Evolutionary conservation across 2,888 invertebrate genomes (phyloP), one percentile per base, ranked within the genome.

Genomic region (Dasysyrphus tricinctus): DNA sequence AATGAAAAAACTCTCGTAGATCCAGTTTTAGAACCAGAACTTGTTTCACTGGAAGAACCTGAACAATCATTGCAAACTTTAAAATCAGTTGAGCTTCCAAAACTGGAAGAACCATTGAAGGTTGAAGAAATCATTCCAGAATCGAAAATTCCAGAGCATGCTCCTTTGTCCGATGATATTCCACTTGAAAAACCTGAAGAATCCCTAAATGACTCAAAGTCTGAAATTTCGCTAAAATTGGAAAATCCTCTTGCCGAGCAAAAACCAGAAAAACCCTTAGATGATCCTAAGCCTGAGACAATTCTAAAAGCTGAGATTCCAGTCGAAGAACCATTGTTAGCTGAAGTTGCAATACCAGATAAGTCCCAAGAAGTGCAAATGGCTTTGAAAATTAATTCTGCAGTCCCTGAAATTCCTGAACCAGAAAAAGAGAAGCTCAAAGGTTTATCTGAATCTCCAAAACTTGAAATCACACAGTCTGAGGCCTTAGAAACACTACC

Each of bases 1-100:
- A 72, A 56, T 24, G 77, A 79, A 16, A 79, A 79, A 5, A 42
- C 34, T 8, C 14, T 44, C 0, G 9, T 74, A 9, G 77, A 88
- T 49, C 19, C 69, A 0, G 57, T 69, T 32, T 29, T 32, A 11
- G 80, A 69, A 47, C 54, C 75, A 19, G 87, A 73, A 7, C 75
- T 84, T 37, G 12, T 29, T 29, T 2, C 87, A 67, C 63, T 5
- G 8, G 74, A 67, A 5, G 87, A 83, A 44, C 49, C 84, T 12
- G 74, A 32, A 1, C 80, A 77, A 11, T 8, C 69, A 1, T 11
- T 76, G 6, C 72, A 85, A 34, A 16, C 39, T 5, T 63, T 74
- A 1, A 89, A 86, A 5, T 32, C 63, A 8, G 75, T 74, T 51
- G 72, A 85, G 7, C 37, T 65, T 75, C 47, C 42, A 11, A 63